Evolutionary conservation across 2,888 invertebrate genomes (phyloP), one percentile per base, ranked within the genome.

Genomic region (Pherbina coryleti): DNA sequence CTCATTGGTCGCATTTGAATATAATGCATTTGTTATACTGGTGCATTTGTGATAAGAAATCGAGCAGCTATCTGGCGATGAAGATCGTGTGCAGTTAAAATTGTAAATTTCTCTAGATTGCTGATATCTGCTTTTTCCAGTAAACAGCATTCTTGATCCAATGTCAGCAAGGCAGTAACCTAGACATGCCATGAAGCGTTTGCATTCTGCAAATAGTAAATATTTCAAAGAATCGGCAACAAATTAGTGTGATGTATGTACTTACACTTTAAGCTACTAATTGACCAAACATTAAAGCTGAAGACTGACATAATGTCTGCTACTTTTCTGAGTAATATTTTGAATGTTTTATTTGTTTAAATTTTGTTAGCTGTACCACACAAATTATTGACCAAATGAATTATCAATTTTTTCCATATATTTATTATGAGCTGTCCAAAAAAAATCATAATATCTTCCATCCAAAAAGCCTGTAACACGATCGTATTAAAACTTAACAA

Each of bases 31-130:
- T 74, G 49, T 64, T 64, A 74, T 74, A 49, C n/a, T 64, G 8
- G 11, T 31, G n/a, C 64, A 66, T 53, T 74, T 74, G 49, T 64
- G 74, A 74, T 74, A 49, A 66, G 66, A 64, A 53, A 69, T 69
- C 51, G 28, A 51, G 60, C 14, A 9, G 60, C 5, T n/a, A 25
- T 60, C 28, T 11, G 2, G 25, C 60, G 28, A 25, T 11, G 9
- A 11, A 28, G n/a, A n/a, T 17, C 64, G 4, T n/a, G 8, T 3
- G n/a, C 34, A n/a, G 34, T 64, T 5, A 1, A 31, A 7, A 8
- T 14, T 44, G 11, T 44, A 44, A 11, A 44, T 3, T 44, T 44
- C 14, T 44, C 3, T 1, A 44, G 3, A 34, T n/a, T 31, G 5
- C 17, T 28, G 31, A 28, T 22, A 25, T 11, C 3, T 3, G 3